Percentiles rank a stretch among this genome's conserved stretches.
Evolutionary conservation across 2,113 vertebrate genomes (phyloP).

Genomic region (Zosterops pallidus): DNA sequence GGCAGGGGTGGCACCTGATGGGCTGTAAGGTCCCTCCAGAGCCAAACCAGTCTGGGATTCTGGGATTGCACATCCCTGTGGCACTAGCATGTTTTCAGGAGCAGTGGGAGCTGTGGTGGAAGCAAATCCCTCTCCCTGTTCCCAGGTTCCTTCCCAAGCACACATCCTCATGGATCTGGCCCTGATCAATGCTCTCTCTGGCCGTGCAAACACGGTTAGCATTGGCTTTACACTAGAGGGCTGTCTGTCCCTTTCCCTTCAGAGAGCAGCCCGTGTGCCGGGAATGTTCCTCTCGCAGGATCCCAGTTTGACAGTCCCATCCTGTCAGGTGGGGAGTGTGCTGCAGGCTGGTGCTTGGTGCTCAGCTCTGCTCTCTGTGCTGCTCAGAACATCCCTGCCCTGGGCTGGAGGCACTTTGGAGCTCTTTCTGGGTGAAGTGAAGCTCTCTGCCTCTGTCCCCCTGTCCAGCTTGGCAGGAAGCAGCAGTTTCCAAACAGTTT

Average conservation of each 20-base stretch:
- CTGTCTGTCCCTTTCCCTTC: constrained; percentile 61
- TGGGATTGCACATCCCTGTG: background rate
- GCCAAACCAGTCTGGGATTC: background rate
- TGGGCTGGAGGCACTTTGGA: background rate
- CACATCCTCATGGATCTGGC: accelerated
- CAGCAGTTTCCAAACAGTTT: background rate
- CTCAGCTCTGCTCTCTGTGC: background rate
- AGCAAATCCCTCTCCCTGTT: background rate
- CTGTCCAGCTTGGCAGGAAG: background rate
- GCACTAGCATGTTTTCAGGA: accelerated
- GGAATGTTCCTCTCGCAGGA: accelerated
- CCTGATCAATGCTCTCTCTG: background rate
- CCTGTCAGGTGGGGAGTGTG: background rate
- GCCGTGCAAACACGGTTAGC: background rate
- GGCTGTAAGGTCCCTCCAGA: accelerated
- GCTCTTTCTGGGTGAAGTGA: background rate
- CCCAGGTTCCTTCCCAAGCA: background rate
- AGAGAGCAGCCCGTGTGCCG: background rate
- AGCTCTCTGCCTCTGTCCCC: background rate
- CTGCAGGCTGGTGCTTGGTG: background rate
- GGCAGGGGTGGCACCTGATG: background rate
- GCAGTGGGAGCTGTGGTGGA: background rate
- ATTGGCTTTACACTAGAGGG: constrained; percentile 67
- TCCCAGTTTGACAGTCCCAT: accelerated
- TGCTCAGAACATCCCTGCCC: background rate